These are phyloP conservation scores for Aculops lycopersici DNA, from an alignment of 1,140 invertebrate species.

Conservation along the genomic window DNA sequence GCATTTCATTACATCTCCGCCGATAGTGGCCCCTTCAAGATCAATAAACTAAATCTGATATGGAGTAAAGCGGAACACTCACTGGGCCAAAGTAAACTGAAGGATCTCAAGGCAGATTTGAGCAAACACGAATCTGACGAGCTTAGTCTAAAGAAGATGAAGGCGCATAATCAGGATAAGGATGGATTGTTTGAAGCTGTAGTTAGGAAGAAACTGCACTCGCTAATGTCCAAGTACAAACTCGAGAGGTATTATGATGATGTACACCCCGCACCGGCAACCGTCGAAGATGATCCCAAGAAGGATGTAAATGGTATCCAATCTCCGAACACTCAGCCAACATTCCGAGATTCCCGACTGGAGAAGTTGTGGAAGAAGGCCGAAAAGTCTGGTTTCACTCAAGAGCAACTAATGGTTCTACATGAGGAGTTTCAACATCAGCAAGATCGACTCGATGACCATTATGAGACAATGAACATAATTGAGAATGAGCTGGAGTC, in stretches of 20 bases:
- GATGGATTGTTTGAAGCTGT: slow-evolving; percentile 51
- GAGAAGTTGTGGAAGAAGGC: slow-evolving; percentile 66
- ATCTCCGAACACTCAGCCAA: slow-evolving; percentile 25
- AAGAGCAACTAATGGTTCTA: slow-evolving; percentile 40
- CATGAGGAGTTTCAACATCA: slow-evolving; percentile 67
- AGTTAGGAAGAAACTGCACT: slow-evolving; percentile 39
- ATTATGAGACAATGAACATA: slow-evolving; percentile 38
- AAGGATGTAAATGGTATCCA: slow-evolving; percentile 33
- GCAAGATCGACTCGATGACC: slow-evolving; percentile 67
- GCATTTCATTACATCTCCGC: not conserved
- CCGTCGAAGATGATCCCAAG: slow-evolving; percentile 32
- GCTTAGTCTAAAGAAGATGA: slow-evolving; percentile 40
- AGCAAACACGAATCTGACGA: slow-evolving; percentile 75
- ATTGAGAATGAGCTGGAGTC: slow-evolving; percentile 13
- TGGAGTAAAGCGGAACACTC: slow-evolving; percentile 23
- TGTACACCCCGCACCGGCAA: slow-evolving; percentile 33
- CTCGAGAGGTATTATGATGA: slow-evolving; percentile 26
- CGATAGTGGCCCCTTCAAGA: not conserved
- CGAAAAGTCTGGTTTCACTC: slow-evolving; percentile 32
- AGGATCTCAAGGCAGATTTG: slow-evolving; percentile 49
- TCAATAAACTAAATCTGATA: not conserved
- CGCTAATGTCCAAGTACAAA: slow-evolving; percentile 44
- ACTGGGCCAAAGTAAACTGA: slow-evolving; percentile 43
- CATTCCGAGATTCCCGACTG: slow-evolving; percentile 62
- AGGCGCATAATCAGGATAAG: slow-evolving; percentile 44